Evolutionary conservation across 1,140 invertebrate species (phyloP).

Genomic region (Cecropterus lyciades): DNA sequence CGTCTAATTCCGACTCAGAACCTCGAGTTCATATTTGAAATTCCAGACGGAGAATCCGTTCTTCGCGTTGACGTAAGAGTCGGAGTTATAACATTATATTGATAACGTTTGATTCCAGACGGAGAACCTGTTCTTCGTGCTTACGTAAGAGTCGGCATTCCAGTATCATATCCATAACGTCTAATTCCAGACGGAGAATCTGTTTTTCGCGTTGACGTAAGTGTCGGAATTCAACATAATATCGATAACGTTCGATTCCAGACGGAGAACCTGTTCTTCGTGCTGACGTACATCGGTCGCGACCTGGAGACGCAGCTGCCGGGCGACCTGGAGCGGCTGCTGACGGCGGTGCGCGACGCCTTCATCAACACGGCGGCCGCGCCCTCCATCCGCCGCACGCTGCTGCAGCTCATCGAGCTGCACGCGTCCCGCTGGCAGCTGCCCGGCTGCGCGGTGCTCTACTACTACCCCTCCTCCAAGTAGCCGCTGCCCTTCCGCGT

Average conservation of each 20-base stretch:
- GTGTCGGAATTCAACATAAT: no score
- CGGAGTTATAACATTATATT: no score
- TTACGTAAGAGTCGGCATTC: no score
- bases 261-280: constrained; percentile 94
- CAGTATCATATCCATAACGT: no score
- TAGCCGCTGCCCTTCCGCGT: constrained; percentile 45
- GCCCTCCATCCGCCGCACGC: constrained; percentile 89
- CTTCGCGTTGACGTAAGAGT: no score
- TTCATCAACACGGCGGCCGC: constrained; percentile 90
- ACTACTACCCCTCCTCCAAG: constrained; percentile 92
- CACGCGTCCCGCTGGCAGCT: constrained; percentile 95
- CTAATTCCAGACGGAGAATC: no score
- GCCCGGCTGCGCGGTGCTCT: constrained; percentile 93
- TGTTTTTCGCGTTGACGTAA: no score
- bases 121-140: constrained; percentile 93
- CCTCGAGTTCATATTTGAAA: no score
- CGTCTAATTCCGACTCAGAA: no score
- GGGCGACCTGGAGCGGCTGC: constrained; percentile 89
- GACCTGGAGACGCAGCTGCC: constrained; percentile 93
- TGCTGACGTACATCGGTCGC: constrained; percentile 93
- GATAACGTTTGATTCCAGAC: constrained; percentile 83
- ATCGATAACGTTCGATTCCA: constrained; percentile 53
- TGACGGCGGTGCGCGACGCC: constrained; percentile 92
- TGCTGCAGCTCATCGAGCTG: constrained; percentile 94
- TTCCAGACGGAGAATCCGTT: no score